phyloP scores from a whole-genome alignment of 2,888 invertebrate species.

The Ectemnius continuus region DNA sequence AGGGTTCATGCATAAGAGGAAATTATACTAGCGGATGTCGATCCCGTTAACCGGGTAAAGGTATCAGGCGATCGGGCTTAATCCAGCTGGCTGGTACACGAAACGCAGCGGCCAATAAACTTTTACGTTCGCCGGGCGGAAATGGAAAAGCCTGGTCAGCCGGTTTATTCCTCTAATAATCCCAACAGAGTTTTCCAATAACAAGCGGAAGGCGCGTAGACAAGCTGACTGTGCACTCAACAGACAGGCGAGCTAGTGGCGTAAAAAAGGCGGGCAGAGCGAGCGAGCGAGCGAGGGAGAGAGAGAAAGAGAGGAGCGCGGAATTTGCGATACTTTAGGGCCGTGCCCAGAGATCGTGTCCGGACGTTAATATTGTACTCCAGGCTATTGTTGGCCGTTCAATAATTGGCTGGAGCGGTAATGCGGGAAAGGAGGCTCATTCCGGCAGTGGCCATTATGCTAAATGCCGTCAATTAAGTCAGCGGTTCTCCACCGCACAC shows the following conservation, averaged over 20 bases:
- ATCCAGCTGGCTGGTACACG: conserved; percentile 10
- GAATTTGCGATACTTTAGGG: conserved; percentile 4
- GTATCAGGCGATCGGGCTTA: too few species aligned
- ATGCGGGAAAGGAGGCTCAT: conserved; percentile 56
- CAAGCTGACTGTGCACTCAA: conserved; percentile 3
- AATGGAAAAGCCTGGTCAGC: conserved; percentile 45
- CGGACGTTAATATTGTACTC: conserved; percentile 40
- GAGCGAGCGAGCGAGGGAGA: neutral
- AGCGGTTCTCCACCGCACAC: conserved; percentile 44
- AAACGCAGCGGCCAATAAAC: neutral
- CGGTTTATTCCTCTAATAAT: conserved; percentile 41
- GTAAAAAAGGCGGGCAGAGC: too few species aligned
- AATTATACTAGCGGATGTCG: too few species aligned
- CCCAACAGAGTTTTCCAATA: conserved; percentile 35
- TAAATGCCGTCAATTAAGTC: conserved; percentile 62
- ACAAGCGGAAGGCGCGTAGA: conserved; percentile 14
- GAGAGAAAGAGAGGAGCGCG: neutral
- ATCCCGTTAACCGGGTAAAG: too few species aligned
- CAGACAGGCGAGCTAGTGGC: neutral
- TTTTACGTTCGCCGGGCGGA: conserved; percentile 11
- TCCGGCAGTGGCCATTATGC: conserved; percentile 55
- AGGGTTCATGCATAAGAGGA: too few species aligned
- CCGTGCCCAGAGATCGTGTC: conserved; percentile 22
- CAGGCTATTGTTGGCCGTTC: conserved; percentile 41
- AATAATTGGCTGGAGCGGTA: conserved; percentile 55